phyloP scores from a whole-genome alignment of 2,113 vertebrate species.

The Thinocorus orbignyianus region DNA sequence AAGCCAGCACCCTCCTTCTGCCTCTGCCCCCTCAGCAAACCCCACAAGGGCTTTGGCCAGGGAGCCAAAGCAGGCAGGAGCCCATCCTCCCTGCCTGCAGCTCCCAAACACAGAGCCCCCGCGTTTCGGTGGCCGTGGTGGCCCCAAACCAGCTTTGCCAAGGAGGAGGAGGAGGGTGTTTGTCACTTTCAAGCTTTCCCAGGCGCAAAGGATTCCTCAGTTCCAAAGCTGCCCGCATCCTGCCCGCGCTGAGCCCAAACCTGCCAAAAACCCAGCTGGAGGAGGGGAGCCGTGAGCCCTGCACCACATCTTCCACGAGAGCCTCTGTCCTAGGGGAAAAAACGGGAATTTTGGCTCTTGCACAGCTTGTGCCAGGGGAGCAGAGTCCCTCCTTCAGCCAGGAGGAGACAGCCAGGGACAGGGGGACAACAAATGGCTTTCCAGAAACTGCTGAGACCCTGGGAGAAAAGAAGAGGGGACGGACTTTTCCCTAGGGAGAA shows the following conservation, averaged over 20 bases:
- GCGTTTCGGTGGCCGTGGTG: accelerated
- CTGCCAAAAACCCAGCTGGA: background rate
- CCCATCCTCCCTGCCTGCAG: background rate
- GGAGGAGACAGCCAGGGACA: background rate
- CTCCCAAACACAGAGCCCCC: background rate
- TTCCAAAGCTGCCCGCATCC: background rate
- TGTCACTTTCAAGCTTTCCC: background rate
- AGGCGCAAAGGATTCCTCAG: background rate
- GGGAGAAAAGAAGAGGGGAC: background rate
- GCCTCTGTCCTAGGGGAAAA: background rate
- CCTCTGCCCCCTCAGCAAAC: background rate
- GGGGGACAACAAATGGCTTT: conserved; percentile 33
- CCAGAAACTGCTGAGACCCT: background rate
- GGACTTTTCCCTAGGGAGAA: background rate
- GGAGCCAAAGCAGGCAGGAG: no score
- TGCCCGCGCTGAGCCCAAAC: background rate
- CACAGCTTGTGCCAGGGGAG: background rate
- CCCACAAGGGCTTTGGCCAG: accelerated
- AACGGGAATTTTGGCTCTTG: background rate
- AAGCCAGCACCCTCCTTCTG: background rate
- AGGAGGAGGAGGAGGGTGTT: background rate
- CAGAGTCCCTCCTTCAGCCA: background rate
- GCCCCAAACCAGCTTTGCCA: accelerated
- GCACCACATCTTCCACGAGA: background rate
- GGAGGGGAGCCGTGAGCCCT: background rate